Conservation (phyloP, 2,888 invertebrate species). For the Petrolisthes manimaculis region DNA sequence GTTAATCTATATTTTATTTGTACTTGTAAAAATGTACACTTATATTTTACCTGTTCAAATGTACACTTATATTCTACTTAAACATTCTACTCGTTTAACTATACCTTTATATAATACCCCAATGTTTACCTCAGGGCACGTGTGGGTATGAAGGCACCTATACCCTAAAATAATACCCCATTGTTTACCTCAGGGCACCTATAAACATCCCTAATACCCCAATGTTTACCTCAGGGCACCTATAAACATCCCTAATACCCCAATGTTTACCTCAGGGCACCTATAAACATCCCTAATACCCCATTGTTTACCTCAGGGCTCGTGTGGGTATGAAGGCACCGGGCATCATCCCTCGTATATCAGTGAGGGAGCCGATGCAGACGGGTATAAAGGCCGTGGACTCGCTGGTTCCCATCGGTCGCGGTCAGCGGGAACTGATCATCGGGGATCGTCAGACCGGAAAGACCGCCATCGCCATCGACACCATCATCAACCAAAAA, state of each 20-base stretch:
- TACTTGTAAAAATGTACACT: too few relatives aligned
- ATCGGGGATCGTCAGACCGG: constrained; percentile 70
- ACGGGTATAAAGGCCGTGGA: constrained; percentile 69
- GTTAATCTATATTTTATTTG: too few relatives aligned
- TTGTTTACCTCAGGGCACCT: too few relatives aligned
- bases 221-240: too few relatives aligned
- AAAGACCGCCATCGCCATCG: constrained; percentile 69
- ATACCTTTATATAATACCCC: too few relatives aligned
- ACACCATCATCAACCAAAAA: constrained; percentile 70
- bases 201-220: too few relatives aligned
- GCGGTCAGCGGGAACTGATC: constrained; percentile 70
- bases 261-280: too few relatives aligned
- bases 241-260: not conserved
- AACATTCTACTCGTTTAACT: too few relatives aligned
- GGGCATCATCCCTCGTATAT: constrained; percentile 68
- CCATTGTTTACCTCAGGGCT: constrained; percentile 52
- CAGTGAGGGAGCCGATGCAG: constrained; percentile 68
- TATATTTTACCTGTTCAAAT: too few relatives aligned
- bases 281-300: not conserved
- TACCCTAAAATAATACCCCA: too few relatives aligned
- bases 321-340: constrained; percentile 67
- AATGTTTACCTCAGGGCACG: too few relatives aligned
- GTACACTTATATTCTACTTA: too few relatives aligned
- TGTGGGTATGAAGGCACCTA: constrained; percentile 67
- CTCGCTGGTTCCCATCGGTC: constrained; percentile 69